Evolutionary conservation across 2,113 vertebrate species (phyloP).

Genomic region (Sinosuthora webbiana): DNA sequence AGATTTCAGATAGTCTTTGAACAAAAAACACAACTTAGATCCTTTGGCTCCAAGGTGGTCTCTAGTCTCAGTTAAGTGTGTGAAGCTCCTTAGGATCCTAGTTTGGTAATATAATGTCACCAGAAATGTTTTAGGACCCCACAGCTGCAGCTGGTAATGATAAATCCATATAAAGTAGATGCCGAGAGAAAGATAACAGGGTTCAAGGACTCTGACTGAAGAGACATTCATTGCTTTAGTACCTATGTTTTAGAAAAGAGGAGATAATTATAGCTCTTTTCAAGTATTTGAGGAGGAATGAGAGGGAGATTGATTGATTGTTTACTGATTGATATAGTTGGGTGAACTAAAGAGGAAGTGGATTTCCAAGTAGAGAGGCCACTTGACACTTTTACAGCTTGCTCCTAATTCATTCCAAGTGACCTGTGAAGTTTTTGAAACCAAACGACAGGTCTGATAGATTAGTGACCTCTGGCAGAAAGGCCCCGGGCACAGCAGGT

Average conservation of each 20-base stretch:
- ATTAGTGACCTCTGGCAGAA: slow-evolving; percentile 34
- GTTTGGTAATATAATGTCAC: neutral
- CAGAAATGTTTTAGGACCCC: neutral
- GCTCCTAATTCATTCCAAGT: slow-evolving; percentile 12
- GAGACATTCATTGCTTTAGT: neutral
- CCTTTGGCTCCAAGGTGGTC: neutral
- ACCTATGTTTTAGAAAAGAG: neutral
- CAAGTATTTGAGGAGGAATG: neutral
- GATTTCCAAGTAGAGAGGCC: slow-evolving; percentile 25
- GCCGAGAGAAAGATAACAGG: neutral
- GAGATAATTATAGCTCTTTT: slow-evolving; percentile 21
- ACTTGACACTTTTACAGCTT: slow-evolving; percentile 57
- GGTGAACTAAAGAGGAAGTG: slow-evolving; percentile 44
- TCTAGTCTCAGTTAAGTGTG: neutral
- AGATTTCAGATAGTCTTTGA: neutral
- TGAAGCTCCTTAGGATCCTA: neutral
- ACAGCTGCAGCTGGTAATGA: neutral
- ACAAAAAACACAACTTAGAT: neutral
- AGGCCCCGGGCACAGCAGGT: neutral
- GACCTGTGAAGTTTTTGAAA: slow-evolving; percentile 35
- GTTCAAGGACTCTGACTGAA: slow-evolving; percentile 5
- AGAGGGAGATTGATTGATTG: slow-evolving; percentile 1
- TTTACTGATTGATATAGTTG: slow-evolving; percentile 44
- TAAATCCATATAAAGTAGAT: neutral
- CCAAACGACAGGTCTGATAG: neutral